Conservation (phyloP, 1,140 invertebrate species). For the Cydia splendana region DNA sequence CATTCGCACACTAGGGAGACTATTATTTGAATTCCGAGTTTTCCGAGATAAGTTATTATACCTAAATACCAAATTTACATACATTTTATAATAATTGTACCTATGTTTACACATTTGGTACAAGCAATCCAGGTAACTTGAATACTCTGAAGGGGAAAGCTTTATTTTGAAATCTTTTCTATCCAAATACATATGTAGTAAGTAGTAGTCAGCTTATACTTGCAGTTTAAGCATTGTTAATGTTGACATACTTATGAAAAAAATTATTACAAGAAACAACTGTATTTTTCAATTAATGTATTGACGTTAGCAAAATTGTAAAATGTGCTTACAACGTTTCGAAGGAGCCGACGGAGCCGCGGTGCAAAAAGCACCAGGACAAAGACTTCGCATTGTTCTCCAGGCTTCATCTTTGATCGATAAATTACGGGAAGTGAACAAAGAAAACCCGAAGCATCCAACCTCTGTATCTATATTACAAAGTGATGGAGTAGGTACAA, state of each 20-base stretch:
- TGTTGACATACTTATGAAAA: too few relatives aligned
- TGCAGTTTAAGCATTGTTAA: too few relatives aligned
- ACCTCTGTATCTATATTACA: neutral
- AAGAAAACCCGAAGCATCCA: neutral
- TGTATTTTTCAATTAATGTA: neutral
- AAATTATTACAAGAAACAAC: neutral
- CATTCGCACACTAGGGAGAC: neutral
- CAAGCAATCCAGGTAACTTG: too few relatives aligned
- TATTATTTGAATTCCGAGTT: slow-evolving; percentile 10
- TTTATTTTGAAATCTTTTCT: too few relatives aligned
- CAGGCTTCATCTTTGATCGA: slow-evolving; percentile 2
- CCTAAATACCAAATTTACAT: too few relatives aligned
- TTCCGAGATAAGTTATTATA: too few relatives aligned
- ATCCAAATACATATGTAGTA: too few relatives aligned
- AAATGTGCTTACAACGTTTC: neutral
- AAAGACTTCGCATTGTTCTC: slow-evolving; percentile 9
- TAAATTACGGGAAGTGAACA: slow-evolving; percentile 9
- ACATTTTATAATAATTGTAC: too few relatives aligned
- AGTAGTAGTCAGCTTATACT: too few relatives aligned
- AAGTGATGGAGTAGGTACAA: neutral
- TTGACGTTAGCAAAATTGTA: neutral
- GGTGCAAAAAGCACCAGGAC: neutral
- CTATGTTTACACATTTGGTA: too few relatives aligned
- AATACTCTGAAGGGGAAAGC: too few relatives aligned
- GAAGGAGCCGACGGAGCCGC: neutral